These are phyloP conservation scores for Trichacis sp. DNA, from an alignment of 2,888 invertebrate species.

Conservation along the genomic window DNA sequence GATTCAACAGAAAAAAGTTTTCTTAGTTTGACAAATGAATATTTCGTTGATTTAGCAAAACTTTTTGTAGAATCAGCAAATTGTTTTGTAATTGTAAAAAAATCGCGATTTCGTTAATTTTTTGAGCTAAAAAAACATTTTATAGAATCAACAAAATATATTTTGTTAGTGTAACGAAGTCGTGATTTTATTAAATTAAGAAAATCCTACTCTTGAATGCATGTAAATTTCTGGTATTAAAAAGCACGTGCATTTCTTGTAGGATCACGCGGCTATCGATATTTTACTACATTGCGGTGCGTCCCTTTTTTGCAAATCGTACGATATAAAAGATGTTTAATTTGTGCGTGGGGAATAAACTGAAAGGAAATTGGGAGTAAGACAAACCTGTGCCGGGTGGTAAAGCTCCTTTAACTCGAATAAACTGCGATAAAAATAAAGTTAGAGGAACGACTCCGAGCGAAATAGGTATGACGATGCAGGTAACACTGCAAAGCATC, in stretches of 20 bases:
- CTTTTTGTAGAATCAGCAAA: too few species aligned
- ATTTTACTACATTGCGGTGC: slow-evolving; percentile 25
- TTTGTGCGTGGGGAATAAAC: not conserved
- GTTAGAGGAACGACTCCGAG: slow-evolving; percentile 42
- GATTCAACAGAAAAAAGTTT: too few species aligned
- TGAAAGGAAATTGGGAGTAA: slow-evolving; percentile 1
- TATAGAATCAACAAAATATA: too few species aligned
- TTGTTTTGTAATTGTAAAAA: too few species aligned
- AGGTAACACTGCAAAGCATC: slow-evolving; percentile 62
- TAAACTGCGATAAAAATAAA: slow-evolving; percentile 31
- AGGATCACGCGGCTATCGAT: slow-evolving; percentile 16
- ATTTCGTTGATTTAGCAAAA: too few species aligned
- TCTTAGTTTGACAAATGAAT: too few species aligned
- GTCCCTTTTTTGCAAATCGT: not conserved
- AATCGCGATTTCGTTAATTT: too few species aligned
- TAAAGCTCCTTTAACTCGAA: slow-evolving; percentile 52
- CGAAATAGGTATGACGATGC: slow-evolving; percentile 52
- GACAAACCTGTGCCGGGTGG: slow-evolving; percentile 65
- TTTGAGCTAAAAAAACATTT: too few species aligned
- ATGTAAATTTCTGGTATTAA: not conserved
- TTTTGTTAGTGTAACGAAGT: too few species aligned
- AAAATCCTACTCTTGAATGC: too few species aligned
- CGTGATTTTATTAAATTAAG: too few species aligned
- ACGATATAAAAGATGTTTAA: not conserved
- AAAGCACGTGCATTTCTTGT: slow-evolving; percentile 19